Conservation (phyloP, 2,888 invertebrate genomes). For the Deilephila elpenor region DNA sequence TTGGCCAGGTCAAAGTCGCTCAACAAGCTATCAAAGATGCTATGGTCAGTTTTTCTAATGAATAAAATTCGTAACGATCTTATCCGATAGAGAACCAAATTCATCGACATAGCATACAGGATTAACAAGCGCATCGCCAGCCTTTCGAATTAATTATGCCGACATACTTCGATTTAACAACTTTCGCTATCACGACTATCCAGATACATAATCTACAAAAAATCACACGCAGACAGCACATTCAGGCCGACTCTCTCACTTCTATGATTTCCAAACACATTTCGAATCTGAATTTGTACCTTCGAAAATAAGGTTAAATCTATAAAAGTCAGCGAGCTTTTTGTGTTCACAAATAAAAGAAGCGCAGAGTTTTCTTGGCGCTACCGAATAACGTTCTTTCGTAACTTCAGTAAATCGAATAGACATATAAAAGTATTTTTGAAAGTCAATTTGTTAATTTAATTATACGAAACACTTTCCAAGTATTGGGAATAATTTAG, state of each 20-base stretch:
- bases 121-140: too few species aligned
- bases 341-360: constrained; percentile 15
- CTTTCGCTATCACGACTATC: too few species aligned
- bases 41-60: too few species aligned
- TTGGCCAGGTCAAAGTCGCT: too few species aligned
- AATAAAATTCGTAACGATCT: too few species aligned
- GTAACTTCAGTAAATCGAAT: constrained; percentile 4
- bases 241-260: neutral
- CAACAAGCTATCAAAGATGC: too few species aligned
- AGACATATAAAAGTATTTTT: constrained; percentile 16
- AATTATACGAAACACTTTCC: constrained; percentile 18
- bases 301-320: constrained; percentile 25
- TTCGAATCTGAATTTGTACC: constrained; percentile 30
- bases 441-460: constrained; percentile 22
- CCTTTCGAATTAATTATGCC: too few species aligned
- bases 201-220: neutral
- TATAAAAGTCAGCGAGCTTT: constrained; percentile 30
- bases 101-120: too few species aligned
- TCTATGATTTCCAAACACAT: constrained; percentile 21
- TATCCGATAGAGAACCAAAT: too few species aligned
- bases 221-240: neutral
- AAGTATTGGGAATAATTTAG: neutral
- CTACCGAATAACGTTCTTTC: constrained; percentile 11
- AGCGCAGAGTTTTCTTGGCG: constrained; percentile 10
- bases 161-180: too few species aligned